Evolutionary conservation across 2,797 vertebrate genomes (phyloP), one percentile per base, ranked within the genome.

Genomic region (Chelonia mydas): DNA sequence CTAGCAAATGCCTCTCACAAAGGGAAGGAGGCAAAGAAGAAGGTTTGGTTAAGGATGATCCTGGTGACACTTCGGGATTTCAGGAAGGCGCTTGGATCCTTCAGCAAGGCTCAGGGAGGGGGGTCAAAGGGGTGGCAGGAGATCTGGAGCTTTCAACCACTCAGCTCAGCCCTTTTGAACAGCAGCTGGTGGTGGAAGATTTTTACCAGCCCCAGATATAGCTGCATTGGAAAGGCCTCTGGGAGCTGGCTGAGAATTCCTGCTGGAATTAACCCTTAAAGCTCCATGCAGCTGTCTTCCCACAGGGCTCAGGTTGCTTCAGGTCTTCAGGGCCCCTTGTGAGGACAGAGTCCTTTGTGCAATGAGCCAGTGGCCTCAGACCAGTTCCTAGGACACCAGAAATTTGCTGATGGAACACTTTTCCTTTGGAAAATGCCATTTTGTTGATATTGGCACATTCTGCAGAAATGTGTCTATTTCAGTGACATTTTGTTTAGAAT

Each of bases 41-140:
- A 96, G 94, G 93, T 93, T 98, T 97, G 96, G 96, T 96, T 96
- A 94, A 93, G 95, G 92, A 74, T 93, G 92, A 95, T 97, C 96
- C 93, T 77, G 91, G 91, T 93, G 86, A 95, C 94, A 94, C 95
- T 96, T 68, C 81, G 91, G 96, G 97, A 96, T 95, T 96, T 96
- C 90, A 47, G 95, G 41, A 37, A 91, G 7, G 90, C 92, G 87
- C 80, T 94, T 88, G 90, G 88, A 85, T 84, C 94, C 96, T 90
- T 33, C 93, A 33, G 86, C 0, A 1, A 79, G 83, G 89, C 95
- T 97, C 87, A 90, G 92, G 87, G 90, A 96, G 91, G 96, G 82
- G 95, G 92, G 96, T 96, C 95, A 96, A 97, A 97, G 87, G 89
- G 89, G 89, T 96, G 93, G 91, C 57, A 41, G 96, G 93, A 94